These are phyloP conservation scores for Dendroctonus ponderosae DNA, from an alignment of 1,140 invertebrate species.

Conservation along the genomic window DNA sequence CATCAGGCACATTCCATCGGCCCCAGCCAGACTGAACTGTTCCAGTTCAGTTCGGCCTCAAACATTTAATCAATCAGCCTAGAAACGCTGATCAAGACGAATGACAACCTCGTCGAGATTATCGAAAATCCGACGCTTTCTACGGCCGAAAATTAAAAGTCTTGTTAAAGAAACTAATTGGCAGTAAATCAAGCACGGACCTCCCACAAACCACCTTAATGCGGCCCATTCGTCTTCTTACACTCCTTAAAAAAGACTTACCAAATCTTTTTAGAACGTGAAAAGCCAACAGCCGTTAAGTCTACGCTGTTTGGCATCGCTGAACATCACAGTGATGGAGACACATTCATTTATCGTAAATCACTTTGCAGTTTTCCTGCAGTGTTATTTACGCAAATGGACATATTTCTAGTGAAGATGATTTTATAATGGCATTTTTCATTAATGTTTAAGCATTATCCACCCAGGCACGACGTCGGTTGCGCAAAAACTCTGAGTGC, in stretches of 20 bases:
- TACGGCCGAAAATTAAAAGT: slow-evolving; percentile 25
- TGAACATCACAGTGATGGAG: background rate
- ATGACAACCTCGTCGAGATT: slow-evolving; percentile 1
- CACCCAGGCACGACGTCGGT: too few species aligned
- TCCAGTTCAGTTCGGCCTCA: too few species aligned
- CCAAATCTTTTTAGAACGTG: slow-evolving; percentile 28
- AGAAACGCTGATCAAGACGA: slow-evolving; percentile 9
- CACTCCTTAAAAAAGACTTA: slow-evolving; percentile 17
- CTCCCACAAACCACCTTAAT: slow-evolving; percentile 25
- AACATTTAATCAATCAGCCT: slow-evolving; percentile 4
- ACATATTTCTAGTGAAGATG: too few species aligned
- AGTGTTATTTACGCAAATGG: too few species aligned
- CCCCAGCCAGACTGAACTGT: too few species aligned
- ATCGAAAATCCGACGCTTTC: slow-evolving; percentile 19
- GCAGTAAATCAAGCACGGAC: slow-evolving; percentile 27
- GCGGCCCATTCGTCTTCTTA: slow-evolving; percentile 23
- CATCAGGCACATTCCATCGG: background rate
- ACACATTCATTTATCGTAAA: background rate
- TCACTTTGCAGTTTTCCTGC: too few species aligned
- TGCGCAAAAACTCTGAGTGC: too few species aligned
- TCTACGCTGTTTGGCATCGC: slow-evolving; percentile 1
- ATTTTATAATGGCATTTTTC: too few species aligned
- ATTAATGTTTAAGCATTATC: too few species aligned
- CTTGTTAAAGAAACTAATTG: slow-evolving; percentile 30
- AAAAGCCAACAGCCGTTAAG: slow-evolving; percentile 20